These are phyloP conservation scores for Ditula angustiorana DNA, from an alignment of 2,888 invertebrate species.

Conservation along the genomic window DNA sequence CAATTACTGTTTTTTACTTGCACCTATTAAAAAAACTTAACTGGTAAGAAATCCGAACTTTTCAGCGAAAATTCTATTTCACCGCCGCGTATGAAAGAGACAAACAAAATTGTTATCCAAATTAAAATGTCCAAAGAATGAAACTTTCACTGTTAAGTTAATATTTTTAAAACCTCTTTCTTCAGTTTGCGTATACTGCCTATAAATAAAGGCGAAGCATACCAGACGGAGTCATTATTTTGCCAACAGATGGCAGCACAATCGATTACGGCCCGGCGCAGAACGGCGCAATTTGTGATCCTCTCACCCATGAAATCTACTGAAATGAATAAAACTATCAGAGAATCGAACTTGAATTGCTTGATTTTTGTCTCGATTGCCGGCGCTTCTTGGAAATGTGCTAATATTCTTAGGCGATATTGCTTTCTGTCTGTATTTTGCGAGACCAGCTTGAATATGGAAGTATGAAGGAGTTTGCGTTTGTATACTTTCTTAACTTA, in stretches of 20 bases:
- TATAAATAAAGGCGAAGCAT: conserved; percentile 64
- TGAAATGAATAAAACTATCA: conserved; percentile 83
- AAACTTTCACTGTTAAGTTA: neutral
- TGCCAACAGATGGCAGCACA: conserved; percentile 83
- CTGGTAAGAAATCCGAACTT: no score
- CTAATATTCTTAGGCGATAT: conserved; percentile 25
- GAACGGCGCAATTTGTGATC: conserved; percentile 79
- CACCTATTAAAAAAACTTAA: no score
- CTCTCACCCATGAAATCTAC: conserved; percentile 80
- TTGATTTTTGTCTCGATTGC: conserved; percentile 58
- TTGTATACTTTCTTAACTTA: no score
- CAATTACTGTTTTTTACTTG: no score
- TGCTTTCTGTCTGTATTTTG: neutral
- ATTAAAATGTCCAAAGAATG: no score
- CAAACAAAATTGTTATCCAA: no score
- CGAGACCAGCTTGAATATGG: neutral
- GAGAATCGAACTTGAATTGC: conserved; percentile 66
- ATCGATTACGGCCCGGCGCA: conserved; percentile 77
- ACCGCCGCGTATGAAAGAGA: no score
- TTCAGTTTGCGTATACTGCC: conserved; percentile 26
- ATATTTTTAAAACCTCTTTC: neutral
- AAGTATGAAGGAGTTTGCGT: no score
- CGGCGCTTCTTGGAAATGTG: conserved; percentile 33
- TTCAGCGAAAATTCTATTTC: no score
- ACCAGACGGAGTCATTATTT: conserved; percentile 82